Evolutionary conservation across 2,888 invertebrate species (phyloP), one percentile per base, ranked within the genome.

Genomic region (Saturnia japonica): DNA sequence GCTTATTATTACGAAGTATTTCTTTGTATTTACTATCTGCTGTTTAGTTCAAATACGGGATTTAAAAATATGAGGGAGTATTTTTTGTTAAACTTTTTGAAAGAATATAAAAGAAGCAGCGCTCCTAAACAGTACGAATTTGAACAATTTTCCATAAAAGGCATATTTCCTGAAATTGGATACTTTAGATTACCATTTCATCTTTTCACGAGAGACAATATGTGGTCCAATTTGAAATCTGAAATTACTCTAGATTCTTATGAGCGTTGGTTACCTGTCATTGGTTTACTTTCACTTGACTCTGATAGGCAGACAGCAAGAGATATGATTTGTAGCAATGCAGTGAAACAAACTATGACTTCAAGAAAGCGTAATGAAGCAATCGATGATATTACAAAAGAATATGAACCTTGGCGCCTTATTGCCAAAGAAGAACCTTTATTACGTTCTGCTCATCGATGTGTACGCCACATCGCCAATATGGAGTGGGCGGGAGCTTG

Each of bases 401-500:
- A 89, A 70, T 84, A 75, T 68, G 93, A 92, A 76, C 85, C 89
- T 22, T 94, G 94, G 94, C 85, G 87, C 54, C 80, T 94, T 70
- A 87, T 87, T 40, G 88, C 89, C 60, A 83, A 84, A 75, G 94
- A 94, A 79, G 93, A 93, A 77, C 91, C 91, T 54, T 80, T 94
- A 70, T 84, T 94, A 57, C 88, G 92, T 40, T 88, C 92, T 43
- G 94, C 94, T 9, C 94, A 94, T 83, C 85, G 88, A 73, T 94
- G 94, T 80, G 94, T 94, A 2, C 85, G 87, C 71, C 87, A 93
- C 73, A 94, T 94, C 74, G 90, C 93, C 14, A 94, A 94, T 76
- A 92, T 94, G 91, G 94, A 94, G 84, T 94, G 94, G 94, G 94
- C 94, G 28, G 94, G 93, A 43, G 94, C 94, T 1, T 94, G 94